A percentile compares a stretch with the other conserved stretches of the same genome.
phyloP scores from a whole-genome alignment of 1,140 invertebrate genomes.

The Tribolium madens region DNA sequence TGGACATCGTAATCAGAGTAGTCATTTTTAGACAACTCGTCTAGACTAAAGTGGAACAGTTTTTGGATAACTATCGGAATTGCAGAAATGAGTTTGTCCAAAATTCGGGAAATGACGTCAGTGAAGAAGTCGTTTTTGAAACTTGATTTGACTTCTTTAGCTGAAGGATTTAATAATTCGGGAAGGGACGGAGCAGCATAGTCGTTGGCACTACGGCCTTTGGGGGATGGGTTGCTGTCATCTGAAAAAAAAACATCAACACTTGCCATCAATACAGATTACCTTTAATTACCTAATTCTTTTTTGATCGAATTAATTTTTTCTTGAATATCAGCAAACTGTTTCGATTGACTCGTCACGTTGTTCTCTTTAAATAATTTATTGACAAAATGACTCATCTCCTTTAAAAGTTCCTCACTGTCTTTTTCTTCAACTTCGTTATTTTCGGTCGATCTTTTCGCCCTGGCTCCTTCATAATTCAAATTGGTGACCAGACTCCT shows the following conservation, averaged over 20 bases:
- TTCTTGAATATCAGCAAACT: slow-evolving; percentile 40
- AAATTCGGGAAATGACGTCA: slow-evolving; percentile 56
- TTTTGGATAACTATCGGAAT: slow-evolving; percentile 54
- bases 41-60: slow-evolving; percentile 53
- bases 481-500: slow-evolving; percentile 56
- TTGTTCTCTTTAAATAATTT: slow-evolving; percentile 35
- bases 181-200: neutral
- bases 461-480: slow-evolving; percentile 2
- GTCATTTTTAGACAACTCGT: slow-evolving; percentile 50
- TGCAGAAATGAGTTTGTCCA: slow-evolving; percentile 58
- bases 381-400: slow-evolving; percentile 20
- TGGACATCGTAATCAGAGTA: slow-evolving; percentile 48
- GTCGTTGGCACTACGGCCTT: neutral
- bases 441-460: neutral
- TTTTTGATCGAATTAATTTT: slow-evolving; percentile 50
- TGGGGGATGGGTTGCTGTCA: neutral
- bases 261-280: too few species aligned
- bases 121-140: slow-evolving; percentile 50
- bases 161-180: neutral
- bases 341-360: slow-evolving; percentile 5
- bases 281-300: slow-evolving; percentile 52
- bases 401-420: slow-evolving; percentile 5
- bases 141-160: neutral
- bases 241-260: slow-evolving; percentile 39
- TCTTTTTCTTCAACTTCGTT: slow-evolving; percentile 7